Conservation (phyloP, 2,113 vertebrate genomes). For the Centrocercus urophasianus region DNA sequence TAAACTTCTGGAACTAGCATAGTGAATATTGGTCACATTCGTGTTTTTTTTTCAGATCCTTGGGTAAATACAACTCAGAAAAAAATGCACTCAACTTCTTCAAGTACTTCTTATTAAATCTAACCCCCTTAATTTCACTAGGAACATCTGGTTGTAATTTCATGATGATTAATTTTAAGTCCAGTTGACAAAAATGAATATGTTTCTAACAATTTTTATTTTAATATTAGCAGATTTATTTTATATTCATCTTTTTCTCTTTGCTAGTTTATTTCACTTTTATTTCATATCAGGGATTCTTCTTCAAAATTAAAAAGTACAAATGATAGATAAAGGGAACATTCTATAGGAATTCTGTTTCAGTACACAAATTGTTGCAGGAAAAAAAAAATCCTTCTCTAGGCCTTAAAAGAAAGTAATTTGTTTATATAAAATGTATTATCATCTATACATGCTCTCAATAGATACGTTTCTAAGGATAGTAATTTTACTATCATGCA, state of each 20-base stretch:
- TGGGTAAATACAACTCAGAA: background rate
- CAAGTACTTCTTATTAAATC: background rate
- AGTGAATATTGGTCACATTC: background rate
- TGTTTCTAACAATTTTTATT: background rate
- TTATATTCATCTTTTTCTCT: background rate
- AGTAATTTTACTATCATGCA: background rate
- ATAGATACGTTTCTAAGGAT: background rate
- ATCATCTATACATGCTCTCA: background rate
- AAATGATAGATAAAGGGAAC: background rate
- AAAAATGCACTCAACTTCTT: background rate
- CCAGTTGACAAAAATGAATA: background rate
- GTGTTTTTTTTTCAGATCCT: fast-evolving
- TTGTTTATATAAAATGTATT: background rate
- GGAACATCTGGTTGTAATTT: background rate
- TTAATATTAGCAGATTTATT: background rate
- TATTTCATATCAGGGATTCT: background rate
- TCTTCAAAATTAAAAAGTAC: background rate
- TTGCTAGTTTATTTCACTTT: background rate
- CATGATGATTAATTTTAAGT: background rate
- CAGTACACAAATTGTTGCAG: background rate
- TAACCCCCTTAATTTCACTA: background rate
- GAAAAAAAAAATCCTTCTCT: background rate
- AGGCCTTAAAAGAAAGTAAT: background rate
- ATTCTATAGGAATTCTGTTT: background rate
- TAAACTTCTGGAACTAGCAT: background rate